Evolutionary conservation across 2,113 vertebrate genomes (phyloP), one percentile per base, ranked within the genome.

Genomic region (Rhea americana): DNA sequence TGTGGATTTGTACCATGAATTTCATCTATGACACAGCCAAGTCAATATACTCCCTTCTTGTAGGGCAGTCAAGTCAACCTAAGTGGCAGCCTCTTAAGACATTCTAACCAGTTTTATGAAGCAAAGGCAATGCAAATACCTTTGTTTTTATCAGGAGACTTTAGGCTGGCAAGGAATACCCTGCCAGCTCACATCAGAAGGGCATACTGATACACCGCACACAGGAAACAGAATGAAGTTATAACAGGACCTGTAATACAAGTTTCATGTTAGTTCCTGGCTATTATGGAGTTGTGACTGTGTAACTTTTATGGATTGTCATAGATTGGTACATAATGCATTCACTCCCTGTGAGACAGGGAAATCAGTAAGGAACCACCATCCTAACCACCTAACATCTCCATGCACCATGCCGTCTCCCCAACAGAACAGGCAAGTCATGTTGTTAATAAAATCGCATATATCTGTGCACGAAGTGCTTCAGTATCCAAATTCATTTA

Each of bases 151-250:
- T 16, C 5, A 28, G 41, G 35, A 32, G 41, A 48, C 24, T 48
- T 70, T 41, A 59, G 45, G 7, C 67, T 28, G n/a, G 15, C 7
- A n/a, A 37, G 37, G 30, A 91, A 82, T 15, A 11, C 11, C 48
- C 0, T 0, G 74, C 0, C 0, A 71, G 7, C 11, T 50, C 8
- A 8, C 17, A 41, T 58, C 30, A 68, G 61, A 82, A 89, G 28
- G 18, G 24, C 0, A 2, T 47, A 22, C 16, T 10, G 3, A 19
- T 24, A 53, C 37, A 12, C 37, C 17, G 11, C 51, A 74, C 48
- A n/a, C 8, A 81, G n/a, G 53, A 91, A 63, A 62, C 1, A 2
- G 15, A 82, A 78, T 67, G 19, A 75, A 71, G 35, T 32, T 17
- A 8, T 59, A 47, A 11, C 3, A 37, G 39, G 10, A 55, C 58